Evolutionary conservation across 1,140 invertebrate genomes (phyloP), one percentile per base, ranked within the genome.

Genomic region (Heliconius melpomene): DNA sequence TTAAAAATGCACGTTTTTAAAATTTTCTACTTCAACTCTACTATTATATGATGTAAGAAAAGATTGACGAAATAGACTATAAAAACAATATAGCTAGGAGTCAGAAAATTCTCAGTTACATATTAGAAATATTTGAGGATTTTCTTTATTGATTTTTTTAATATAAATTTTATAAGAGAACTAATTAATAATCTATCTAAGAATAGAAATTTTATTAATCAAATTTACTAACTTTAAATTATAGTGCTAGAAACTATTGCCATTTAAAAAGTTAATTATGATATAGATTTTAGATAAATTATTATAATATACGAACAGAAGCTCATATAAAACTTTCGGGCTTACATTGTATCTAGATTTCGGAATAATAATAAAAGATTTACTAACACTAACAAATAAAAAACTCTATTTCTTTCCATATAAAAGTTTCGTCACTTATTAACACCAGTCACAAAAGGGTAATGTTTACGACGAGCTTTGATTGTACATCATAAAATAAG

Each of bases 1-100:
- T 96, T 91, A 40, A 38, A 36, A 72, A 72, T n/a, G 18, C 18
- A 72, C 18, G 3, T 38, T 72, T 72, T 72, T 40, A 38, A 72
- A 18, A 32, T 72, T 72, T 66, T 29, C 20, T 60, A 23, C 9
- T 11, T 23, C 57, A 11, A 26, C 3, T 66, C 60, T 5, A 66
- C 60, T 26, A 8, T 20, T 54, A 54, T 54, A 57, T 13, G 0
- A 16, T 26, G 26, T 23, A n/a, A 60, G 20, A 66, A 29, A 26
- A 66, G 26, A 9, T 29, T 66, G 11, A 66, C 26, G 23, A 23
- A 26, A 26, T 52, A 20, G 23, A 71, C 32, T 13, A 46, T 46
- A 46, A 46, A 2, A 71, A 18, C 0, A n/a, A 71, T 32, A 32
- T 71, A 71, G 2, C 11, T 29, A 71, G 23, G 16, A 71, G 9